Conservation (phyloP, 2,113 vertebrate species). For the Crotalus tigris region DNA sequence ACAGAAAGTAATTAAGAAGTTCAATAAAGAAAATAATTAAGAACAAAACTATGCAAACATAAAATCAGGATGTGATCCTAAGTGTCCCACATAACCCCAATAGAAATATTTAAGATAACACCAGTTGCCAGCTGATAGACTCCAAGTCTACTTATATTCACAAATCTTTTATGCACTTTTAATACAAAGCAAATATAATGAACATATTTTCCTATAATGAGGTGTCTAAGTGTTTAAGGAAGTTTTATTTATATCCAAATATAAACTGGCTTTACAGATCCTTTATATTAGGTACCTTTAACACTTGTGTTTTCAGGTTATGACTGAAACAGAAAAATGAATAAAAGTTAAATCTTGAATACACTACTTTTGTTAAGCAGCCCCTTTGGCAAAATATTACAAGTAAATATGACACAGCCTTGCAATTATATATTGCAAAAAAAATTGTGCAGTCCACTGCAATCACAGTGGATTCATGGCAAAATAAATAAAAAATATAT, state of each 20-base stretch:
- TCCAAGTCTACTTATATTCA: neutral
- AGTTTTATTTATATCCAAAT: neutral
- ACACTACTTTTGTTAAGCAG: neutral
- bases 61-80: neutral
- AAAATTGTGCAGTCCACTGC: neutral
- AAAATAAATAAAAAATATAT: neutral
- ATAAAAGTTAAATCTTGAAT: neutral
- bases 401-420: neutral
- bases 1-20: neutral
- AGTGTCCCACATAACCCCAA: neutral
- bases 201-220: neutral
- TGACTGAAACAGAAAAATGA: neutral
- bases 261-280: neutral
- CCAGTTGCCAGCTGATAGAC: neutral
- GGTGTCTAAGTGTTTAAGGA: neutral
- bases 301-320: neutral
- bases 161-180: neutral
- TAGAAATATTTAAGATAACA: neutral
- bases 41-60: neutral
- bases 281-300: neutral
- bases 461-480: neutral
- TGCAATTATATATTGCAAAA: neutral
- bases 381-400: neutral
- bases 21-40: neutral
- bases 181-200: neutral